phyloP scores from a whole-genome alignment of 2,797 vertebrate species.

The Stomatorhinus walkeri region DNA sequence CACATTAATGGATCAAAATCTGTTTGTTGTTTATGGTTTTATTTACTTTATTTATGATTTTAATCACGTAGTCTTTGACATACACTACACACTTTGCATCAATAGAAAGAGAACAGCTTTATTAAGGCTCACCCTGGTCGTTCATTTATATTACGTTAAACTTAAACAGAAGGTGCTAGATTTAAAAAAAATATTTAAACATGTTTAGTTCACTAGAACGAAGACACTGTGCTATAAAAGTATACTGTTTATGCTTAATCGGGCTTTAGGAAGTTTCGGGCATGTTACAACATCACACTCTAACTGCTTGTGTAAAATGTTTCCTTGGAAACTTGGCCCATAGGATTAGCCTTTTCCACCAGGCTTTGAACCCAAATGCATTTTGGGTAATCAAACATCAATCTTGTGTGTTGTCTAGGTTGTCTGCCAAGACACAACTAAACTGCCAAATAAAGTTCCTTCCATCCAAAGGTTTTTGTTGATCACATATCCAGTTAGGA shows the following conservation, averaged over 20 bases:
- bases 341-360: background rate
- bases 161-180: background rate
- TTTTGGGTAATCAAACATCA: constrained; percentile 7
- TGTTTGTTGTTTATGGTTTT: background rate
- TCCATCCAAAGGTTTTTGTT: background rate
- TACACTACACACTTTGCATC: background rate
- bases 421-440: background rate
- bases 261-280: background rate
- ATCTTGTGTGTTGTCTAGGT: background rate
- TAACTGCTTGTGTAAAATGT: constrained; percentile 7
- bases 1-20: background rate
- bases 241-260: background rate
- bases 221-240: background rate
- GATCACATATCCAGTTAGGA: background rate
- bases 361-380: background rate
- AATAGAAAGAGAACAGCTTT: background rate
- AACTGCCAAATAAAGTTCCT: background rate
- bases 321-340: background rate
- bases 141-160: background rate
- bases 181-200: background rate
- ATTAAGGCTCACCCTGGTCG: background rate
- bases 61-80: background rate
- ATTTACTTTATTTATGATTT: background rate
- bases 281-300: background rate
- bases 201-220: background rate